Conservation (phyloP, 2,888 invertebrate species). For the Augochlorella aurata region DNA sequence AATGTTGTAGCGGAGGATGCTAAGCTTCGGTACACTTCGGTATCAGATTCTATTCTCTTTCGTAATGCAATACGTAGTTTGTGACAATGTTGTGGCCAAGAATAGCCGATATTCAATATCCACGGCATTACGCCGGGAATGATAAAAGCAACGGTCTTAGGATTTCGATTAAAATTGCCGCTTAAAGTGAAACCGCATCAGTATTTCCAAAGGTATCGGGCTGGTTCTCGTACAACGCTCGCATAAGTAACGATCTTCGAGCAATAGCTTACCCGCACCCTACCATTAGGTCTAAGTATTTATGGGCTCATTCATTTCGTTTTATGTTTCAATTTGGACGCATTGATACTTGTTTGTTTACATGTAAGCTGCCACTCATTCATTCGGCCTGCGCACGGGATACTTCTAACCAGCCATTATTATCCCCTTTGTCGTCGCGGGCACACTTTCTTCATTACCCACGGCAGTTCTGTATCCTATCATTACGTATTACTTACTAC, state of each 20-base stretch:
- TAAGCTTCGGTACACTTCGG: background rate
- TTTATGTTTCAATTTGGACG: constrained; percentile 82
- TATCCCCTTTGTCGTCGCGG: constrained; percentile 70
- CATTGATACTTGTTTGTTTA: constrained; percentile 82
- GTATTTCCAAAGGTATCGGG: constrained; percentile 56
- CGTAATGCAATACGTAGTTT: background rate
- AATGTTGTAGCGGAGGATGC: background rate
- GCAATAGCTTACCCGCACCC: constrained; percentile 81
- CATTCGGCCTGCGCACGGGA: constrained; percentile 55
- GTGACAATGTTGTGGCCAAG: background rate
- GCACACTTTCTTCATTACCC: constrained; percentile 48
- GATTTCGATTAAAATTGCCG: constrained; percentile 23
- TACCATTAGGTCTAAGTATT: constrained; percentile 80
- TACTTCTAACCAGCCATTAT: constrained; percentile 75
- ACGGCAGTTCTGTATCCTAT: constrained; percentile 37
- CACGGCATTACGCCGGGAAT: background rate
- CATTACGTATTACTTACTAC: constrained; percentile 52
- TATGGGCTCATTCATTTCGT: constrained; percentile 77
- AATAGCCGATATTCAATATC: background rate
- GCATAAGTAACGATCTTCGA: constrained; percentile 76
- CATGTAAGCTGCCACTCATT: constrained; percentile 68
- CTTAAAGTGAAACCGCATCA: constrained; percentile 24
- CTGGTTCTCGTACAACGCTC: constrained; percentile 60
- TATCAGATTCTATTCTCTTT: constrained; percentile 11
- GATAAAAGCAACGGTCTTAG: constrained; percentile 4